Conservation (phyloP, 2,888 invertebrate species). For the Lucinisca nassula region DNA sequence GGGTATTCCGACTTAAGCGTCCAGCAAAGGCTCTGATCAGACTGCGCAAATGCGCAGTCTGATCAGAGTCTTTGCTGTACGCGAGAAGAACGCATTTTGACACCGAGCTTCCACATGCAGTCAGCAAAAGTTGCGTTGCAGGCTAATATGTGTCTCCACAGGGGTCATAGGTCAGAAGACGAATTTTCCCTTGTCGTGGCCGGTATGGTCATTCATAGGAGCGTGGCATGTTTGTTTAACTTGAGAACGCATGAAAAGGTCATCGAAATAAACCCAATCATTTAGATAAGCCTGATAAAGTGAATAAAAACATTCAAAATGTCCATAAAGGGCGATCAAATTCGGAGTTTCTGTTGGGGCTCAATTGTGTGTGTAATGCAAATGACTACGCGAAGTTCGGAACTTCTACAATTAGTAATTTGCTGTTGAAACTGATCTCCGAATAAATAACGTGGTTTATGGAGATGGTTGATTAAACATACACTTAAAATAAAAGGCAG, state of each 20-base stretch:
- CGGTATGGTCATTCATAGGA: slow-evolving; percentile 1
- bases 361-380: slow-evolving; percentile 13
- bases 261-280: slow-evolving; percentile 12
- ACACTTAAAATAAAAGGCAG: slow-evolving; percentile 10
- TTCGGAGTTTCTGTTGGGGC: neutral
- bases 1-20: too few species aligned
- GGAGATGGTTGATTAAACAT: slow-evolving; percentile 4
- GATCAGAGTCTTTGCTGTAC: too few species aligned
- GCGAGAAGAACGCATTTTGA: too few species aligned
- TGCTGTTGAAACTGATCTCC: neutral
- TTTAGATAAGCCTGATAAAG: slow-evolving; percentile 11
- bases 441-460: neutral
- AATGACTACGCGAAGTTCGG: neutral
- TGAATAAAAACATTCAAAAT: slow-evolving; percentile 4
- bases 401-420: slow-evolving; percentile 2
- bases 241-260: slow-evolving; percentile 25
- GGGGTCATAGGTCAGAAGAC: too few species aligned
- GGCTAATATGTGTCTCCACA: too few species aligned
- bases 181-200: too few species aligned
- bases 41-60: too few species aligned
- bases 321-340: neutral
- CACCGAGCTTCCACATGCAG: too few species aligned
- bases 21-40: too few species aligned
- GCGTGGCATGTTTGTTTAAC: slow-evolving; percentile 26
- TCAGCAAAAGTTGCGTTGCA: too few species aligned